Evolutionary conservation across 2,888 invertebrate species (phyloP), one percentile per base, ranked within the genome.

Genomic region (Megalurothrips usitatus): DNA sequence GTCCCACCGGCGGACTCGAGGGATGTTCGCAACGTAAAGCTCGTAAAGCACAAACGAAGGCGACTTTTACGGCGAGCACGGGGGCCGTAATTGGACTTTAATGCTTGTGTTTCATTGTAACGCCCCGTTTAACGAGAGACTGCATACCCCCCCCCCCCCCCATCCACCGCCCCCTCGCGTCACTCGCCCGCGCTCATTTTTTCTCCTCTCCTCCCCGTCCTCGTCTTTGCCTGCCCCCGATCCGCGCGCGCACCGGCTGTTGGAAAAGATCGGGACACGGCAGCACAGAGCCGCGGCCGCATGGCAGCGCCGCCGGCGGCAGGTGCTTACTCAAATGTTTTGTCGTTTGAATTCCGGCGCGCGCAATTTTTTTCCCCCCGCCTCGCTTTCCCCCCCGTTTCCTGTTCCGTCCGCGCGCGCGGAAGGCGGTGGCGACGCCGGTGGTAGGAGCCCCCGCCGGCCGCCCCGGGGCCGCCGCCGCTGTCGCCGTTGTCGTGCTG

Each of bases 41-140:
- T 26, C 68, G 68, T 75, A 75, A 75, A 75, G 68, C 68, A 75
- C 68, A 75, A 75, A 75, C 68, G 68, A 75, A 75, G 68, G 68
- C 23, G 68, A 75, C 68, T 75, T 75, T 75, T 75, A 75, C 68
- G 68, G 68, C 68, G 68, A 75, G 68, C 26, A 12, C 23, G 68
- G 58, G 58, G 58, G 19, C 58, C 68, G 68, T 75, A 75, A 75
- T 75, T 75, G 68, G 68, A 75, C 23, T 75, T 75, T 75, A 75
- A 75, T 75, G 68, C 68, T 75, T 75, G 68, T 26, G 68, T 75
- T 75, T 75, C 68, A 75, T 75, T 75, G 68, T 75, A 75, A 75
- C 68, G 68, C 68, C 68, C 68, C 68, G 68, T 75, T 75, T 75
- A 75, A 75, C 68, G 68, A 26, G 68, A 75, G 68, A 58, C 19